These are phyloP conservation scores for Desmophyllum pertusum DNA, from an alignment of 92 coral and sea anemone species.

Conservation along the genomic window DNA sequence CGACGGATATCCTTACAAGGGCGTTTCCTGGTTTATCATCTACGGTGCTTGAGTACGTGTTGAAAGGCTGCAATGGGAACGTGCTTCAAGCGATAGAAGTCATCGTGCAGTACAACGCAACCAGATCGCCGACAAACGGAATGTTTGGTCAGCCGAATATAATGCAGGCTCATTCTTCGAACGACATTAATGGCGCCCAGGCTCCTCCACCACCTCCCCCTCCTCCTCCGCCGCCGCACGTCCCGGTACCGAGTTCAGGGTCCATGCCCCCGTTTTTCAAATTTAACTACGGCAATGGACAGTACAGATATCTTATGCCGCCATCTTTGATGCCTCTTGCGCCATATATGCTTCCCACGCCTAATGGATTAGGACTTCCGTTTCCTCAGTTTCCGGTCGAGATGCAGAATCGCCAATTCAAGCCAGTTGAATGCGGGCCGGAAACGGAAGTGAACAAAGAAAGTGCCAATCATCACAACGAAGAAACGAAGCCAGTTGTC, in stretches of 20 bases:
- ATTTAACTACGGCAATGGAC: slow-evolving; percentile 73
- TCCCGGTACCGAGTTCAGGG: slow-evolving; percentile 33
- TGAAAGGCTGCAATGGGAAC: slow-evolving; percentile 93
- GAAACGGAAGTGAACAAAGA: slow-evolving; percentile 33
- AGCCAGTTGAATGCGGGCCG: slow-evolving; percentile 29
- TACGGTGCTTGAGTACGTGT: slow-evolving; percentile 75
- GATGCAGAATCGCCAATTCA: slow-evolving; percentile 42
- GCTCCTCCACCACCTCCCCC: slow-evolving; percentile 38
- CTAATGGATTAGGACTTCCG: slow-evolving; percentile 40
- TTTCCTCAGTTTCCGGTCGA: slow-evolving; percentile 46
- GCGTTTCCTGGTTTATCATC: slow-evolving; percentile 83
- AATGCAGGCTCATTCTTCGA: slow-evolving; percentile 31
- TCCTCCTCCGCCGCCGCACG: slow-evolving; percentile 25
- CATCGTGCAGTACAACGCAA: slow-evolving; percentile 71
- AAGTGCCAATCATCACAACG: neutral
- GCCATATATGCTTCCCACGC: slow-evolving; percentile 65
- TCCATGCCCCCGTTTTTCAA: slow-evolving; percentile 79
- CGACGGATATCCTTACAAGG: slow-evolving; percentile 80
- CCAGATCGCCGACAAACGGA: slow-evolving; percentile 43
- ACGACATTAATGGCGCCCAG: slow-evolving; percentile 43
- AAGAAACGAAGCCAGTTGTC: neutral
- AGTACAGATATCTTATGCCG: slow-evolving; percentile 72
- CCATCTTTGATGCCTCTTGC: slow-evolving; percentile 81
- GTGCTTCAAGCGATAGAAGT: slow-evolving; percentile 93
- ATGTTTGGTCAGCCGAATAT: slow-evolving; percentile 27